Evolutionary conservation across 2,113 vertebrate genomes (phyloP).

Genomic region (Gymnocephalus cernua): DNA sequence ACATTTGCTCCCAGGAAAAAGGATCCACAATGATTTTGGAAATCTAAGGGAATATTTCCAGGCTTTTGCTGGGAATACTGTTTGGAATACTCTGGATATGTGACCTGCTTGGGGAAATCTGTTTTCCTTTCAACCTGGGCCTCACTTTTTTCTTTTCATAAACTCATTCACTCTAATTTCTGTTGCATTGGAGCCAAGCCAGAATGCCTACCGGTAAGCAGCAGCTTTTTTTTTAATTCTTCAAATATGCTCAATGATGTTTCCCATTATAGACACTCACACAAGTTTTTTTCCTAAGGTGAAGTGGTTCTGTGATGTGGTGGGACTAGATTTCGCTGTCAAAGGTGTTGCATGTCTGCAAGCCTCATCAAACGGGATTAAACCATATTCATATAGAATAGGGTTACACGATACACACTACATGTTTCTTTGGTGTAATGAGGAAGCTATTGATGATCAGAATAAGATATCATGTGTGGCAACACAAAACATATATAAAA

Average conservation of each 20-base stretch:
- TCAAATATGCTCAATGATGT: not conserved
- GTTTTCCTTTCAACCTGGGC: conserved; percentile 20
- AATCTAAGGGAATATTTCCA: conserved; percentile 42
- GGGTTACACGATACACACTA: not conserved
- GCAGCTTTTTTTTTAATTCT: not conserved
- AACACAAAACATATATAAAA: not conserved
- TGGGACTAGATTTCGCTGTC: not conserved
- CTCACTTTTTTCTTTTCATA: not conserved
- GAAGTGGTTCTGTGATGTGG: conserved; percentile 22
- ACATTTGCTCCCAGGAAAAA: conserved; percentile 39
- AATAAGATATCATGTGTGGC: not conserved
- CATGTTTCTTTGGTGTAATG: not conserved
- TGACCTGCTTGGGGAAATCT: conserved; percentile 48
- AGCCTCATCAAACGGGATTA: conserved; percentile 10
- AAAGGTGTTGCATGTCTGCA: conserved; percentile 15
- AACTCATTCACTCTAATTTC: not conserved
- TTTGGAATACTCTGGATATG: conserved; percentile 75
- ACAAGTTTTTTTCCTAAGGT: not conserved
- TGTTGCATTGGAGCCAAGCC: conserved; percentile 45
- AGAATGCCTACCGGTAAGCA: conserved; percentile 82
- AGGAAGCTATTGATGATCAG: not conserved
- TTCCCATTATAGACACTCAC: conserved; percentile 6
- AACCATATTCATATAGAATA: not conserved
- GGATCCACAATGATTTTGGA: conserved; percentile 59
- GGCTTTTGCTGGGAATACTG: conserved; percentile 37